Base-by-base conservation (phyloP, 2,797 vertebrate genomes). In the Sebastes nivosus region DNA sequence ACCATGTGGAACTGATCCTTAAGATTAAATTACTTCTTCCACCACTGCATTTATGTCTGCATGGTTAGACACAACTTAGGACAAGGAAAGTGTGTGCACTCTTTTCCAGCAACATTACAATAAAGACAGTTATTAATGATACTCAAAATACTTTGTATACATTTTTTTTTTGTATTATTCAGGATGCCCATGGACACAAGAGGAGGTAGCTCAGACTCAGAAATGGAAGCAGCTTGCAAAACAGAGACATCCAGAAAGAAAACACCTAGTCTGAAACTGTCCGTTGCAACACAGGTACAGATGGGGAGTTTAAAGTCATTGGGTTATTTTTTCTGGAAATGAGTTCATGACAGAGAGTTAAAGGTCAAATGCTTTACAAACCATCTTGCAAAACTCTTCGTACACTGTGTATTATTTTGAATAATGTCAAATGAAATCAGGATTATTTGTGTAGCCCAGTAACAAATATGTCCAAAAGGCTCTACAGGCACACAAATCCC, bases 161-260 rank as follows among this genome's bases (percentile, higher is more conserved):
- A 50, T 14, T 2, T 7, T 1, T 0, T 18, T 3, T 3, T 6
- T 29, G 12, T 32, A 30, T 30, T 67, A 7, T 16, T 42, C 18
- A 75, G 82, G 66, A 73, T 94, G 88, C 87, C 92, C 0, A 20
- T 4, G 1, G 78, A 68, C 10, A 59, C 38, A 1, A 64, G 2
- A 24, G 94, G 92, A 68, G 75, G 77, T 10, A 75, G 55, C 59
- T 84, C 96, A 55, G 93, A 95, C 24, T 88, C 91, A 68, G 61
- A 88, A 46, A 94, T 84, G 72, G 87, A 94, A 12, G 57, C 46
- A 2, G 10, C 73, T 27, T 83, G 0, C 54, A 84, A 90, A 60
- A 73, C 32, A 0, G 84, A 94, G 65, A 87, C 84, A 4, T 29
- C 22, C 4, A 90, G 75, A 24, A 27, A 74, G 20, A 87, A 88